Percentiles rank a stretch among this genome's conserved stretches.
phyloP scores from a whole-genome alignment of 2,113 vertebrate genomes.

The Pogonocichla stellata region DNA sequence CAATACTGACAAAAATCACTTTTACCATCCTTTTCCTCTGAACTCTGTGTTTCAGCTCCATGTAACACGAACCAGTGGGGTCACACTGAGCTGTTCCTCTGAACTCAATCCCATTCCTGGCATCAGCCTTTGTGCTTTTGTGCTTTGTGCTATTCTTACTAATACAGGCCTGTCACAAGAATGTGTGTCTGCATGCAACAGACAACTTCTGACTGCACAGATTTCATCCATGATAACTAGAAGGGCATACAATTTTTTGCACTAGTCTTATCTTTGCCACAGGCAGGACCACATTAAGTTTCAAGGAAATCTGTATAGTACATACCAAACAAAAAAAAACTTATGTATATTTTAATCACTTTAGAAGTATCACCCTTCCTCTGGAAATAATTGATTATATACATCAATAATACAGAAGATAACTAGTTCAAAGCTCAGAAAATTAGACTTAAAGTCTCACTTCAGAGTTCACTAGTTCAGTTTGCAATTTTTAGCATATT shows the following conservation, averaged over 20 bases:
- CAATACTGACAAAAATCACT: neutral
- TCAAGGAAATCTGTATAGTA: neutral
- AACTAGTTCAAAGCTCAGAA: neutral
- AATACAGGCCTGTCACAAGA: neutral
- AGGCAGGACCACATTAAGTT: neutral
- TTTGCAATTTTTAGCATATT: neutral
- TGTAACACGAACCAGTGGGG: rapidly evolving
- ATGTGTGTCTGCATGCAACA: neutral
- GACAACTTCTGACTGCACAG: neutral
- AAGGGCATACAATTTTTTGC: neutral
- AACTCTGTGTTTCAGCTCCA: neutral
- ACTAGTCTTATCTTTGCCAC: neutral
- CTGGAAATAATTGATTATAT: neutral
- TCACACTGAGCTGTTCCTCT: neutral
- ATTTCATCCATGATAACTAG: neutral
- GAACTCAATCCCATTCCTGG: neutral
- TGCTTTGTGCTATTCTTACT: neutral
- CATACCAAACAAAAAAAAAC: neutral
- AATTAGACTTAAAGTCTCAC: neutral
- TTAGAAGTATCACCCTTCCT: neutral
- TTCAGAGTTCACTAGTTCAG: neutral
- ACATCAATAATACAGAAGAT: neutral
- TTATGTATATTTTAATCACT: neutral
- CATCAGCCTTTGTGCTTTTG: neutral
- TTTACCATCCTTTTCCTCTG: neutral